Evolutionary conservation across 2,888 invertebrate species (phyloP), one percentile per base, ranked within the genome.

Genomic region (Hermodice carunculata): DNA sequence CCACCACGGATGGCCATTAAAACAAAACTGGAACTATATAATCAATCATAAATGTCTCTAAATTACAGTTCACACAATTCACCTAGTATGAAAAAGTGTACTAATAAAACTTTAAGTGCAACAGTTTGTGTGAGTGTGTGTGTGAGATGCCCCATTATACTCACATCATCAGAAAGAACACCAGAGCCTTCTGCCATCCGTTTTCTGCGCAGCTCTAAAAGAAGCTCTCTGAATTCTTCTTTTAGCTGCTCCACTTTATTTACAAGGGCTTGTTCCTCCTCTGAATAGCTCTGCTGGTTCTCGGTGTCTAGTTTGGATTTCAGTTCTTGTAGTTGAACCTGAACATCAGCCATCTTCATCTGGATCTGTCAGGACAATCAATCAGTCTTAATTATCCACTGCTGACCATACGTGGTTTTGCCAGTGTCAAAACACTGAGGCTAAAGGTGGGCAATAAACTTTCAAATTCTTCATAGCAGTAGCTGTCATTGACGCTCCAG

Each of bases 301-400:
- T 78, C 76, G 1, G 68, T 58, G 40, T 83, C 81, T 14, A 81
- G 66, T 65, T 78, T 77, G 29, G 77, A 69, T 68, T 82, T 81
- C 64, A 83, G 70, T 62, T 82, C 82, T 63, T 81, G 81, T 4
- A 83, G 73, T 64, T 83, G 81, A 54, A 79, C 77, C 61, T 83
- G 82, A 6, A 83, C 78, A 52, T 78, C 66, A 17, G 77, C 69
- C 80, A 83, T 81, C 66, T 80, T 79, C 61, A 74, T 69, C 63
- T 82, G 81, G n/a, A 83, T 71, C 71, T 71, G 53, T n/a, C 29
- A 37, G 19, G n/a, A 28, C 5, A 49, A n/a, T n/a, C n/a, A n/a
- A n/a, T n/a, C n/a, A n/a, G n/a, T n/a, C n/a, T n/a, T n/a, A n/a
- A n/a, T n/a, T n/a, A n/a, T n/a, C n/a, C n/a, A n/a, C n/a, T n/a